Evolutionary conservation across 92 coral and sea anemone genomes (phyloP).

Genomic region (Porites divaricata): DNA sequence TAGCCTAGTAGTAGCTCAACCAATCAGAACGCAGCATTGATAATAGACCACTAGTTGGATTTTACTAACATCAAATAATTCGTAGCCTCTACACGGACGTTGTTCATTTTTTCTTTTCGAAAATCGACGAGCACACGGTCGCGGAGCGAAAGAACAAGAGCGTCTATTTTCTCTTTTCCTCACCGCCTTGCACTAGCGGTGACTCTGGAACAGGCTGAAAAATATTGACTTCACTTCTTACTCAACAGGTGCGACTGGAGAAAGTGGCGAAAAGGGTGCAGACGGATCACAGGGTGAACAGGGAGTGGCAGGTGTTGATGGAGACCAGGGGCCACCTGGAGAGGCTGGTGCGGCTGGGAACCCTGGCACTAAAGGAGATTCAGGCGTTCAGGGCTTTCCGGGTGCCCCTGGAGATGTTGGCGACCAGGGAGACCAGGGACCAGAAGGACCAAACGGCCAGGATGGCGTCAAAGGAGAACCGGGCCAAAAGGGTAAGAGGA

Average conservation of each 20-base stretch:
- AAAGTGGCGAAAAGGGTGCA: conserved; percentile 48
- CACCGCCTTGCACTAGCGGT: no score
- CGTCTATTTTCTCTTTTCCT: no score
- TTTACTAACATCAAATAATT: no score
- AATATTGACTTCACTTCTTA: neutral
- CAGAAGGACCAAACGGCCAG: conserved; percentile 44
- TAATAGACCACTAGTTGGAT: no score
- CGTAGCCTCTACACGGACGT: no score
- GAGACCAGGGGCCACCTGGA: conserved; percentile 61
- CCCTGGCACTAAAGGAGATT: conserved; percentile 10
- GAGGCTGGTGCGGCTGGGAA: conserved; percentile 58
- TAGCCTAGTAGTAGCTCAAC: no score
- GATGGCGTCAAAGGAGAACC: conserved; percentile 43
- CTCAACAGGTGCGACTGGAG: conserved; percentile 33
- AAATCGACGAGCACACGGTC: no score
- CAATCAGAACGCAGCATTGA: no score
- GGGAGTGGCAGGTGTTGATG: conserved; percentile 56
- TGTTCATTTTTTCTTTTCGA: no score
- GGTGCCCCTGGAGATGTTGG: conserved; percentile 77
- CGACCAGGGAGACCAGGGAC: conserved; percentile 51
- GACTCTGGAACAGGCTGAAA: no score
- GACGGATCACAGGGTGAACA: conserved; percentile 48
- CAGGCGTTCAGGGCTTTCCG: conserved; percentile 20
- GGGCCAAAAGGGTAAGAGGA: conserved; percentile 31
- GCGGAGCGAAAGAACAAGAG: no score